Percentiles rank a stretch among this genome's conserved stretches.
These are phyloP conservation scores for Aricia agestis DNA, from an alignment of 1,140 invertebrate species.

Conservation along the genomic window DNA sequence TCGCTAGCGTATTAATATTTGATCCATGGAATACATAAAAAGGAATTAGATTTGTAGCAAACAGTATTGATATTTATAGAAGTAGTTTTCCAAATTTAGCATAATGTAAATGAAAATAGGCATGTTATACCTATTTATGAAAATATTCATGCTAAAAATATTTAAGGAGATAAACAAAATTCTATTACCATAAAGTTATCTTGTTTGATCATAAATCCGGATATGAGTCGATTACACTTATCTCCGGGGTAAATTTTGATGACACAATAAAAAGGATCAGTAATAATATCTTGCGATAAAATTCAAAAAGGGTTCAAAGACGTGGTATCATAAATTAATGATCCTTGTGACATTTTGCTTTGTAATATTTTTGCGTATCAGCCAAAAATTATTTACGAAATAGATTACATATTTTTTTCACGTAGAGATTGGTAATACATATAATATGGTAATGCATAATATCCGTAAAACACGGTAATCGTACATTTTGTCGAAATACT, in stretches of 20 bases:
- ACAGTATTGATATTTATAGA: no score
- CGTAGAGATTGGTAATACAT: not conserved
- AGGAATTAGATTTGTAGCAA: no score
- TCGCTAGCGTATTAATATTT: no score
- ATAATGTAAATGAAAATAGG: no score
- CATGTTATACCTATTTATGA: not conserved
- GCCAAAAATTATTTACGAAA: not conserved
- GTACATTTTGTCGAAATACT: no score
- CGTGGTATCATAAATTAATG: not conserved
- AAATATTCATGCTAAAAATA: not conserved
- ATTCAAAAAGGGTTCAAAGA: slow-evolving; percentile 5
- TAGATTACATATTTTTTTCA: not conserved
- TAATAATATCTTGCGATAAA: not conserved
- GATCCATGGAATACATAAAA: no score
- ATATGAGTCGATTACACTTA: slow-evolving; percentile 10
- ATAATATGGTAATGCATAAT: no score
- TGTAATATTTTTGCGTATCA: not conserved
- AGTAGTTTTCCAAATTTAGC: no score
- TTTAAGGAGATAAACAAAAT: not conserved
- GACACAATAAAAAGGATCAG: slow-evolving; percentile 5
- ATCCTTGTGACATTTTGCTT: not conserved
- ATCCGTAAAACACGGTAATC: no score
- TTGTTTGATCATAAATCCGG: not conserved
- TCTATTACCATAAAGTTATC: slow-evolving; percentile 3
- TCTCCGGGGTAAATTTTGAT: slow-evolving; percentile 6